Conservation (phyloP, 2,888 invertebrate species). For the Apamea epomidion region DNA sequence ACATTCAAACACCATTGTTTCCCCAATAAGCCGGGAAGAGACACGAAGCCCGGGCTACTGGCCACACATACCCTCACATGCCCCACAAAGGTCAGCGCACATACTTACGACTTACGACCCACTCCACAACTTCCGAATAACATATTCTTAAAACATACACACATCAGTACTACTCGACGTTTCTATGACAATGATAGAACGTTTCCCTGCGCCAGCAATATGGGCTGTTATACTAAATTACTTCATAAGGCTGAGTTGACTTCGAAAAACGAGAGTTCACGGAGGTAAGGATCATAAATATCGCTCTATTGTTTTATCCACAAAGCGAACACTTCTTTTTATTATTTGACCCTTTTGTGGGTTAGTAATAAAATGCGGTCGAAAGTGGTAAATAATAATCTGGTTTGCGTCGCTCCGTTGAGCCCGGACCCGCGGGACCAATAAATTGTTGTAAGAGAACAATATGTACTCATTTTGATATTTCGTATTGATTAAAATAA, state of each 20-base stretch:
- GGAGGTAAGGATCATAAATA: constrained; percentile 74
- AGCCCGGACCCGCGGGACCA: constrained; percentile 66
- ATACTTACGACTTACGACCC: constrained; percentile 43
- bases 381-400: constrained; percentile 79
- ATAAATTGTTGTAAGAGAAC: constrained; percentile 73
- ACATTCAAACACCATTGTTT: constrained; percentile 62
- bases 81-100: constrained; percentile 60
- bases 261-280: constrained; percentile 62
- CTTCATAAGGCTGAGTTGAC: constrained; percentile 66
- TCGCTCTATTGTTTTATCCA: constrained; percentile 72
- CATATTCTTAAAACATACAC: constrained; percentile 63
- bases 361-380: constrained; percentile 75
- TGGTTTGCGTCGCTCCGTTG: constrained; percentile 73
- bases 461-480: constrained; percentile 72
- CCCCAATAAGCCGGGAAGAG: constrained; percentile 54
- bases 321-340: constrained; percentile 76
- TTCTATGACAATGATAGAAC: constrained; percentile 63
- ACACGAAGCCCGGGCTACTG: constrained; percentile 47
- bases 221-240: constrained; percentile 58
- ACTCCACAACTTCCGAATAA: constrained; percentile 52
- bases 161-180: constrained; percentile 51
- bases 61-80: constrained; percentile 45
- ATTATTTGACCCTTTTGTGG: constrained; percentile 77
- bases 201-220: constrained; percentile 54
- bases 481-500: constrained; percentile 73